These are phyloP conservation scores for Eumeta japonica DNA, from an alignment of 1,140 invertebrate species.

Conservation along the genomic window DNA sequence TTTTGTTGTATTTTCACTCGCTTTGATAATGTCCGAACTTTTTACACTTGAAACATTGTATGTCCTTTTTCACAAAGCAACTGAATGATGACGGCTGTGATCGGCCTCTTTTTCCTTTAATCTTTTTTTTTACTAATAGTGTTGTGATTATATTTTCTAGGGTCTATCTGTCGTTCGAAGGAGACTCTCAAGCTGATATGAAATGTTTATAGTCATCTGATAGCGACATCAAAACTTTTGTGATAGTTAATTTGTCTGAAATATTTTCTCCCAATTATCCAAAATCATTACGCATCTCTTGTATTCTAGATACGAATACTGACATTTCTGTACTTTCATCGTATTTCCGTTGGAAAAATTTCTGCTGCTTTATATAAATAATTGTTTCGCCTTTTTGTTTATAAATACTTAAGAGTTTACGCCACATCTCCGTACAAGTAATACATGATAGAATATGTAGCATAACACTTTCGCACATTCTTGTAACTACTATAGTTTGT, in stretches of 20 bases:
- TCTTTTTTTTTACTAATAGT: slow-evolving; percentile 25
- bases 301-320: slow-evolving; percentile 17
- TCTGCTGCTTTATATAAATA: too few relatives aligned
- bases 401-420: too few relatives aligned
- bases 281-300: slow-evolving; percentile 18
- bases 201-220: slow-evolving; percentile 20
- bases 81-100: slow-evolving; percentile 8
- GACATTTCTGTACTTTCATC: slow-evolving; percentile 9
- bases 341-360: too few relatives aligned
- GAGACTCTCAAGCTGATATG: slow-evolving; percentile 21
- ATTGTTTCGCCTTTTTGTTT: too few relatives aligned
- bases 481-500: too few relatives aligned
- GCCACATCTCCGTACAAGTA: too few relatives aligned
- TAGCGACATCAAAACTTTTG: slow-evolving; percentile 26
- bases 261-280: slow-evolving; percentile 21
- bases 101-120: slow-evolving; percentile 13
- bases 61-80: slow-evolving; percentile 11
- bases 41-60: slow-evolving; percentile 19
- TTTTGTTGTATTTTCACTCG: too few relatives aligned
- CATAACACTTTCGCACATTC: too few relatives aligned
- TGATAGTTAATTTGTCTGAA: slow-evolving; percentile 20
- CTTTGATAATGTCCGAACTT: slow-evolving; percentile 20
- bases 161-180: slow-evolving; percentile 20
- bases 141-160: slow-evolving; percentile 21
- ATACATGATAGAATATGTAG: too few relatives aligned